Base-by-base conservation (phyloP, 2,797 vertebrate species). In the Hirundo rustica region DNA sequence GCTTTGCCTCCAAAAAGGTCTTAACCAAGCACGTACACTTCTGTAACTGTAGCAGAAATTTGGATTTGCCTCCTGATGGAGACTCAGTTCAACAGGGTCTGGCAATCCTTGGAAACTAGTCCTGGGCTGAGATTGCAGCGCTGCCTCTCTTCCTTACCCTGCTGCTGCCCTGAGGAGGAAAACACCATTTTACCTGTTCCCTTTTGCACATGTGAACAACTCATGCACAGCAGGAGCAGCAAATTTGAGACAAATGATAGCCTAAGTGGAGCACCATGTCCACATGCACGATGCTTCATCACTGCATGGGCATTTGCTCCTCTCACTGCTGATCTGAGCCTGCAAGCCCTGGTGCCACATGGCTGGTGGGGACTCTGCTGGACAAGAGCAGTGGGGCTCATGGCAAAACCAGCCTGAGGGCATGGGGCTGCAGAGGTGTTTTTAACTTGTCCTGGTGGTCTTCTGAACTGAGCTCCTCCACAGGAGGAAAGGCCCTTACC, bases 241-340 rank as follows among this genome's bases (percentile, higher is more conserved):
- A 64, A 42, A 17, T 10, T 29, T 26, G 15, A 77, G 68, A 66
- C 29, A 25, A 71, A 47, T 17, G 40, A 16, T 19, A 47, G 36
- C 27, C 26, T 14, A 9, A 19, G 25, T 38, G 40, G 50, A 65
- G 44, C 34, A 45, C 16, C 13, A 32, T 8, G 13, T 9, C 20
- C 18, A 23, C 5, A 5, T 5, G 17, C 8, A 4, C 7, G 25
- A 9, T 40, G 19, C 17, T 55, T 47, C 70, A 70, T 25, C 3
- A 3, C 30, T 30, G 38, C 19, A 34, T 1, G 10, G 34, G 16
- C 7, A 10, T 64, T 68, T 66, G 19, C 13, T 14, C 16, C 0
- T 0, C 14, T 72, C 66, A 16, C 27, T 20, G 40, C 13, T 0
- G 0, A 32, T 21, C 13, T 0, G 0, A 71, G 32, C 42, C 68